These are phyloP conservation scores for Polymixis lichenea DNA, from an alignment of 2,888 invertebrate genomes.

Conservation along the genomic window DNA sequence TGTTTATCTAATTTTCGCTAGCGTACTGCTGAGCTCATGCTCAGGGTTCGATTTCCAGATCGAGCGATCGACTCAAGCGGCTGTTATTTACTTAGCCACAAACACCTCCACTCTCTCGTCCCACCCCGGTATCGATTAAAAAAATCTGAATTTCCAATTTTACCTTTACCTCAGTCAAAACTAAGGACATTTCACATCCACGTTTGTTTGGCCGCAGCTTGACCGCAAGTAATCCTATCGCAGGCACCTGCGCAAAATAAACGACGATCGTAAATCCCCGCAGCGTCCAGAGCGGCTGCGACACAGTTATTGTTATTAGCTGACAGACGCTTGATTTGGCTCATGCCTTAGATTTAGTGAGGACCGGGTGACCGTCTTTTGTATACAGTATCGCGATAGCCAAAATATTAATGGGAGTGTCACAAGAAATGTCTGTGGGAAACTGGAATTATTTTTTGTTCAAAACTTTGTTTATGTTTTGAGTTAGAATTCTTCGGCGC, in stretches of 20 bases:
- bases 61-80: too few relatives aligned
- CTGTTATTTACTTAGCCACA: too few relatives aligned
- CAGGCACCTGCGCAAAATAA: conserved; percentile 76
- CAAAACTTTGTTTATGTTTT: conserved; percentile 17
- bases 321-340: conserved; percentile 73
- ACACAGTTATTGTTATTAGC: conserved; percentile 75
- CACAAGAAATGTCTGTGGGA: conserved; percentile 16
- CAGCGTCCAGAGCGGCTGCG: conserved; percentile 67
- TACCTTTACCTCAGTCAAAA: conserved; percentile 8
- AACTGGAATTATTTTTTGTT: conserved; percentile 29
- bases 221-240: conserved; percentile 78
- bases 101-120: too few relatives aligned
- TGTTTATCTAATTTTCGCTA: too few relatives aligned
- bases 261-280: conserved; percentile 76
- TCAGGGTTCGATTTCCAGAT: too few relatives aligned
- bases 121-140: background rate
- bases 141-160: background rate
- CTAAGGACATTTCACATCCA: conserved; percentile 31
- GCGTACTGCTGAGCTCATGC: too few relatives aligned
- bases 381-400: conserved; percentile 19
- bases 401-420: conserved; percentile 50
- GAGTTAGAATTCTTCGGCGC: conserved; percentile 1
- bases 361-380: conserved; percentile 35
- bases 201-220: conserved; percentile 69
- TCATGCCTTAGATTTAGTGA: conserved; percentile 60